A percentile compares a stretch with the other conserved stretches of the same genome.
Conservation (phyloP, 2,888 invertebrate species). For the Melanargia galathea region DNA sequence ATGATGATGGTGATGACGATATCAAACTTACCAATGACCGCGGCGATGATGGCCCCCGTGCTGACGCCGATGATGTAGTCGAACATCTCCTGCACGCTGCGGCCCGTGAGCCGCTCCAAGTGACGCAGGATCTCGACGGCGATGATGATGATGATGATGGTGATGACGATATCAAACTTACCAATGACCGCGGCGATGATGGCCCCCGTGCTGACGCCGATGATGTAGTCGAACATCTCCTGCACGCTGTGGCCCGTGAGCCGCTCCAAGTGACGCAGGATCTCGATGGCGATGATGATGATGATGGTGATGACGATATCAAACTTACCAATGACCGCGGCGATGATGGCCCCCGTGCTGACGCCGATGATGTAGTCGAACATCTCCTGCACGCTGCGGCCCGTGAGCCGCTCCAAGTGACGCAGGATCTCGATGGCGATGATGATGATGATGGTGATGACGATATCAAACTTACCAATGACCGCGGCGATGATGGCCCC, state of each 20-base stretch:
- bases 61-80: neutral
- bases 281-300: no score
- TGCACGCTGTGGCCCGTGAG: conserved; percentile 85
- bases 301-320: conserved; percentile 90
- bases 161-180: no score
- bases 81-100: neutral
- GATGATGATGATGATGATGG: conserved; percentile 57
- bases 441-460: conserved; percentile 87
- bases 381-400: conserved; percentile 86
- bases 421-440: conserved; percentile 84
- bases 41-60: neutral
- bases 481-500: neutral
- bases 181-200: conserved; percentile 89
- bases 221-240: conserved; percentile 93
- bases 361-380: conserved; percentile 95
- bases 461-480: no score
- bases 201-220: conserved; percentile 92
- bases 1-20: no score
- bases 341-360: conserved; percentile 91
- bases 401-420: conserved; percentile 88
- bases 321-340: conserved; percentile 71
- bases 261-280: conserved; percentile 89
- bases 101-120: neutral
- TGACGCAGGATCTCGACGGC: neutral
- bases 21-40: neutral